Evolutionary conservation across 2,888 invertebrate genomes (phyloP).

Genomic region (Eupithecia insigniata): DNA sequence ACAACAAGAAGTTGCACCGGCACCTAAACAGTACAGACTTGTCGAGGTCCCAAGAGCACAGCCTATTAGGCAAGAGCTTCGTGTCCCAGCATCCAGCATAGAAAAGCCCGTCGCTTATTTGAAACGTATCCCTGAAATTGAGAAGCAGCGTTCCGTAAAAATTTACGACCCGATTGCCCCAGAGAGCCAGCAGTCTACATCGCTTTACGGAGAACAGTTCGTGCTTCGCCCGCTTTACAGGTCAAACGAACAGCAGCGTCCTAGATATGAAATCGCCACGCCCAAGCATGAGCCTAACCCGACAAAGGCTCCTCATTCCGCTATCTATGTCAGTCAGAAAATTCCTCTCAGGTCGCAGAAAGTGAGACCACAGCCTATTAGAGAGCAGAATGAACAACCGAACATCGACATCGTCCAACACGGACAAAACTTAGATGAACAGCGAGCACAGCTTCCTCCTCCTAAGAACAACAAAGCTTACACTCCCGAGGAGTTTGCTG

Average conservation of each 20-base stretch:
- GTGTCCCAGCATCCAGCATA: slow-evolving; percentile 59
- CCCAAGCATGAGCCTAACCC: slow-evolving; percentile 63
- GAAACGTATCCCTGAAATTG: slow-evolving; percentile 72
- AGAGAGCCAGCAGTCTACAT: slow-evolving; percentile 65
- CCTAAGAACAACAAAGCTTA: slow-evolving; percentile 81
- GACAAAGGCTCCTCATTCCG: slow-evolving; percentile 72
- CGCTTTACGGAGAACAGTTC: slow-evolving; percentile 69
- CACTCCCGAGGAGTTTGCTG: slow-evolving; percentile 80
- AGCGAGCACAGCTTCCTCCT: slow-evolving; percentile 74
- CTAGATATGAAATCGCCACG: slow-evolving; percentile 62
- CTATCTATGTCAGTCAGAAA: slow-evolving; percentile 77
- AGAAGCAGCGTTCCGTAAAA: slow-evolving; percentile 70
- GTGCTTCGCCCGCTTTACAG: slow-evolving; percentile 71
- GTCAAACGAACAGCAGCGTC: slow-evolving; percentile 67
- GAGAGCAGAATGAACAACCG: slow-evolving; percentile 50
- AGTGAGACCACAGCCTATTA: slow-evolving; percentile 56
- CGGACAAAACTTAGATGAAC: slow-evolving; percentile 69
- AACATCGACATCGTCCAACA: slow-evolving; percentile 60
- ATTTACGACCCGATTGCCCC: slow-evolving; percentile 65
- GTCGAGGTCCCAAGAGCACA: slow-evolving; percentile 67
- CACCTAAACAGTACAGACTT: slow-evolving; percentile 74
- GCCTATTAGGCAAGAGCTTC: slow-evolving; percentile 67
- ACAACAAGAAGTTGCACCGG: slow-evolving; percentile 68
- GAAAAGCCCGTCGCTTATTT: slow-evolving; percentile 76
- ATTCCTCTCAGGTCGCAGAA: slow-evolving; percentile 65